Base-by-base conservation (phyloP, 2,888 invertebrate genomes). In the Lissonota sp. region DNA sequence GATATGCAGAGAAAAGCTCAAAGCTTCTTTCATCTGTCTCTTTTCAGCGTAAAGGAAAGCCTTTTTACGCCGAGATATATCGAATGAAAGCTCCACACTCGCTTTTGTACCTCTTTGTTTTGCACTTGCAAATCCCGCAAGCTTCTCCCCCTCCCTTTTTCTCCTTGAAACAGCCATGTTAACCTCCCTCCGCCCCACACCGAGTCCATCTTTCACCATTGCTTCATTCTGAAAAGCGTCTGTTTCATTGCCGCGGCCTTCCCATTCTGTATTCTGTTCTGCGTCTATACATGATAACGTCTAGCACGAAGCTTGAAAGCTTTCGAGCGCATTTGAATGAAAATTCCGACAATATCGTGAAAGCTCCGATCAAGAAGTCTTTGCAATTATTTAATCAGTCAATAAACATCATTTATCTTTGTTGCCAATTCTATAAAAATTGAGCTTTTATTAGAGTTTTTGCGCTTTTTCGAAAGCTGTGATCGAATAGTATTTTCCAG, bases 51-150 rank as follows among this genome's bases (percentile, higher is more conserved):
- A 44, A 62, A 55, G 49, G 66, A 67, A 62, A 49, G 60, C 60
- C 14, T 44, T 46, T 53, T 42, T 55, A 53, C 51, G 51, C 14
- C 16, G 53, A 44, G 58, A 49, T 63, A 58, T 64, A 77, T 71
- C 58, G 66, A 70, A 49, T 16, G 49, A 60, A 72, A 73, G 40
- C 55, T 67, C 55, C 55, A 57, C 51, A 63, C 66, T 66, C 57
- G 16, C 77, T 10, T 71, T 66, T 76, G 40, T 12, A 16, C 55
- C 69, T 53, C 53, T 58, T 70, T 57, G 55, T 76, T 63, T 63
- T 10, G 7, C 53, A 60, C 60, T 51, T 60, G 60, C 58, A 60
- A 78, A 64, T 72, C 53, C 55, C 42, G 57, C 44, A 16, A 39
- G 10, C 49, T 49, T 12, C n/a, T 49, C 49, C 12, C 49, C 37